Percentiles rank a stretch among this genome's conserved stretches.
These are phyloP conservation scores for Tokudaia tokunoshimensis DNA, from an alignment of 2,797 vertebrate species.

Conservation along the genomic window DNA sequence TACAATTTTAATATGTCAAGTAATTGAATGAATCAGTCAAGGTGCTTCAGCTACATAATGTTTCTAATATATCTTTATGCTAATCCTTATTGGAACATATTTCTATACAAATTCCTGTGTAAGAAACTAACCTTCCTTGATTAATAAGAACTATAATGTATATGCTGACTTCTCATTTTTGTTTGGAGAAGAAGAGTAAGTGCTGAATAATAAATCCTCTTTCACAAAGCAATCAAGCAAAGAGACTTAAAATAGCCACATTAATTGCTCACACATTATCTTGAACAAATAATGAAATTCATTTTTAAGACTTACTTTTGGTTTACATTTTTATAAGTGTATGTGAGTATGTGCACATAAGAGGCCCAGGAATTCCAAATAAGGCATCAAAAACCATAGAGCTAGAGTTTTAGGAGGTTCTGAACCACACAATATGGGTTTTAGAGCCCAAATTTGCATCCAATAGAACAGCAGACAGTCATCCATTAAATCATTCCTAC, in stretches of 20 bases:
- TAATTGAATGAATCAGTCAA: neutral
- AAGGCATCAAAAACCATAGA: neutral
- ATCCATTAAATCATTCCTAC: neutral
- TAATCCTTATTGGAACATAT: neutral
- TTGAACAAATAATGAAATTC: neutral
- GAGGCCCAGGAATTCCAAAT: no score
- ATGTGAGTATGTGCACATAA: neutral
- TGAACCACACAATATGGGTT: neutral
- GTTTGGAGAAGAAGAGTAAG: neutral
- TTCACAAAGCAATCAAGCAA: neutral
- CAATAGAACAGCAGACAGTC: no score
- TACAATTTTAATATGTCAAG: neutral
- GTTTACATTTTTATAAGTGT: neutral
- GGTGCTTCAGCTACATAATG: neutral
- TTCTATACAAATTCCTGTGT: neutral
- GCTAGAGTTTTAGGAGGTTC: neutral
- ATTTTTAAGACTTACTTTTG: neutral
- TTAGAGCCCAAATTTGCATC: neutral
- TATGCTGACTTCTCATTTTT: neutral
- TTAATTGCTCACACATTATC: neutral
- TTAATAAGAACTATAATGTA: neutral
- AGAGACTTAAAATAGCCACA: neutral
- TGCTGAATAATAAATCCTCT: neutral
- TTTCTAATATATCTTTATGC: neutral
- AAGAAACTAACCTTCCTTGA: neutral